Percentiles rank a stretch among this genome's conserved stretches.
These are phyloP conservation scores for Tachysurus vachellii DNA, from an alignment of 2,113 vertebrate species.

Conservation along the genomic window DNA sequence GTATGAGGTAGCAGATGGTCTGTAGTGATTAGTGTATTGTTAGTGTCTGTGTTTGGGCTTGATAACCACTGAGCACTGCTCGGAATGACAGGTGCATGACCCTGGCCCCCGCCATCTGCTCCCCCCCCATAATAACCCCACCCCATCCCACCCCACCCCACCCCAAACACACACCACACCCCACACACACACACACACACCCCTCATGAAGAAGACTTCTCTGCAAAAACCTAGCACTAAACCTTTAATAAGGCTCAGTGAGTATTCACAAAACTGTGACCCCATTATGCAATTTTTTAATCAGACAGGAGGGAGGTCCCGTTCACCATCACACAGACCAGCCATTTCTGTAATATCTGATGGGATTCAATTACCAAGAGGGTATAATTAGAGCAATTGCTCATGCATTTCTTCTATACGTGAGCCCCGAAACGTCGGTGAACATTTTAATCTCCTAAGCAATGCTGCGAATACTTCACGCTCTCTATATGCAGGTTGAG, in stretches of 20 bases:
- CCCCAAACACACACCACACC: constrained; percentile 54
- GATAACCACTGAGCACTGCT: constrained; percentile 76
- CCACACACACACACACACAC: constrained; percentile 39
- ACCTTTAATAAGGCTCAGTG: constrained; percentile 32
- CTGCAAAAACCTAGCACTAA: constrained; percentile 4
- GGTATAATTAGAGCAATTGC: not conserved
- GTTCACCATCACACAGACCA: not conserved
- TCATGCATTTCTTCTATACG: not conserved
- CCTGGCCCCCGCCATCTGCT: constrained; percentile 79
- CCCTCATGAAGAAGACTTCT: constrained; percentile 5
- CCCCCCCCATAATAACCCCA: constrained; percentile 38
- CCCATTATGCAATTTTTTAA: constrained; percentile 19
- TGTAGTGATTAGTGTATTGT: constrained; percentile 84
- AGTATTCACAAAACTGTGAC: constrained; percentile 7
- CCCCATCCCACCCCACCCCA: constrained; percentile 47
- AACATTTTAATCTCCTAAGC: not conserved
- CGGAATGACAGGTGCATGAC: constrained; percentile 81
- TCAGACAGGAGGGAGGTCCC: not conserved
- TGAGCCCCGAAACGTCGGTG: not conserved
- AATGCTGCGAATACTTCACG: not conserved
- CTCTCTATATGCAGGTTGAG: constrained; percentile 12
- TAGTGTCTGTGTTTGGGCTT: constrained; percentile 74
- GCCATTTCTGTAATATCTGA: constrained; percentile 8
- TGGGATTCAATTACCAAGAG: not conserved
- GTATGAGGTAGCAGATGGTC: constrained; percentile 76